Conservation (phyloP, 2,113 vertebrate genomes). For the Loxodonta africana region DNA sequence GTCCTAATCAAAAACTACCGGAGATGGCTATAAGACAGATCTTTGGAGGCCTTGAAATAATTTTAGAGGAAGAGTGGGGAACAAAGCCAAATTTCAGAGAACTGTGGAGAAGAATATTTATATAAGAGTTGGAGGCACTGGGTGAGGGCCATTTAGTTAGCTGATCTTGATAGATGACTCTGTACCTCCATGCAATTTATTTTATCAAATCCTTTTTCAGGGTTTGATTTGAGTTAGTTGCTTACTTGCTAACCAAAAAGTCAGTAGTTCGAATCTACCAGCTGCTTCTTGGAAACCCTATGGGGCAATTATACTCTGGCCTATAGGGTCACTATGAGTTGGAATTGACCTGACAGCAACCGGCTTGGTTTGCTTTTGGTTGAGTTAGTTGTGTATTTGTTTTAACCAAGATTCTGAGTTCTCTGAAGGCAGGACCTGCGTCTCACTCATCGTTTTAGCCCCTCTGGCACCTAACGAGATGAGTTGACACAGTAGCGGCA, state of each 20-base stretch:
- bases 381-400: background rate
- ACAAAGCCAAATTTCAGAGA: background rate
- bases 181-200: background rate
- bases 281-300: too few relatives aligned
- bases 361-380: too few relatives aligned
- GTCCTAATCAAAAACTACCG: background rate
- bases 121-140: background rate
- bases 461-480: background rate
- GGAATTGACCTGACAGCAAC: too few relatives aligned
- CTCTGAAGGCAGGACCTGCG: background rate
- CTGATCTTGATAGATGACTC: background rate
- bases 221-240: background rate
- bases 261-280: too few relatives aligned
- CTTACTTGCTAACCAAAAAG: too few relatives aligned
- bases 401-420: constrained; percentile 2
- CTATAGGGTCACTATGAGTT: too few relatives aligned
- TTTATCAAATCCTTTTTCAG: background rate
- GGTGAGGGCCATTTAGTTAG: background rate
- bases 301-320: too few relatives aligned
- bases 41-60: background rate
- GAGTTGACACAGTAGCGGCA: background rate
- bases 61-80: background rate
- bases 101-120: background rate
- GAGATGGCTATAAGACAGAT: background rate
- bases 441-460: background rate